Percentiles rank a stretch among this genome's conserved stretches.
phyloP scores from a whole-genome alignment of 2,888 invertebrate genomes.

The Yponomeuta evonymella region DNA sequence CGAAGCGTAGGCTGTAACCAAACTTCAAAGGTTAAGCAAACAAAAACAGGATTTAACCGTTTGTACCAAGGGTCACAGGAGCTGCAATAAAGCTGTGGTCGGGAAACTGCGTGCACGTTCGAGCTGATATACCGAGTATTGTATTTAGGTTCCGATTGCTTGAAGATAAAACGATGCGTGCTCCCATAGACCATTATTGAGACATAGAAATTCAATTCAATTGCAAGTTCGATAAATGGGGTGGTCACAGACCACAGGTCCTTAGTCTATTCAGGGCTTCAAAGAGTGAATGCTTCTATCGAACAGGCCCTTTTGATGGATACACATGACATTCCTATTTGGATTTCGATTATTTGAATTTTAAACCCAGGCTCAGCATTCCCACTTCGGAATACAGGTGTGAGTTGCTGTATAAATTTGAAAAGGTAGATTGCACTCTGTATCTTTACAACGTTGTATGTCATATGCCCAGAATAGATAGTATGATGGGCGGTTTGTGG shows the following conservation, averaged over 20 bases:
- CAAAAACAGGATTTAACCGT: neutral
- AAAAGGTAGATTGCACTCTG: too few relatives aligned
- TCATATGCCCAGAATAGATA: too few relatives aligned
- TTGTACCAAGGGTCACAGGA: neutral
- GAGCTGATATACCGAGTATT: conserved; percentile 9
- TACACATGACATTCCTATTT: too few relatives aligned
- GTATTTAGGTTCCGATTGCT: conserved; percentile 1
- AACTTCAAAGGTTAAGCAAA: neutral
- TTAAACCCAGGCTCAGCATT: too few relatives aligned
- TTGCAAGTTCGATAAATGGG: neutral
- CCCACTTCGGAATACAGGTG: too few relatives aligned
- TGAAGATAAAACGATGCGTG: conserved; percentile 4
- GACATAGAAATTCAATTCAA: conserved; percentile 1
- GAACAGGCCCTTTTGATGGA: neutral
- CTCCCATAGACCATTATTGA: neutral
- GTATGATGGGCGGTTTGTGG: too few relatives aligned
- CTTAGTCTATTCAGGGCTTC: too few relatives aligned
- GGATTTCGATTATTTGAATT: too few relatives aligned
- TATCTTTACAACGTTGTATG: too few relatives aligned
- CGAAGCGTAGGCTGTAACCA: conserved; percentile 17
- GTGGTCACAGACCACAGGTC: neutral
- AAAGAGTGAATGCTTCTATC: neutral
- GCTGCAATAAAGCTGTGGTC: neutral
- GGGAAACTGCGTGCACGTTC: conserved; percentile 2
- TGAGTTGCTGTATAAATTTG: too few relatives aligned